Evolutionary conservation across 2,888 invertebrate species (phyloP).

Genomic region (Phengaris alcon): DNA sequence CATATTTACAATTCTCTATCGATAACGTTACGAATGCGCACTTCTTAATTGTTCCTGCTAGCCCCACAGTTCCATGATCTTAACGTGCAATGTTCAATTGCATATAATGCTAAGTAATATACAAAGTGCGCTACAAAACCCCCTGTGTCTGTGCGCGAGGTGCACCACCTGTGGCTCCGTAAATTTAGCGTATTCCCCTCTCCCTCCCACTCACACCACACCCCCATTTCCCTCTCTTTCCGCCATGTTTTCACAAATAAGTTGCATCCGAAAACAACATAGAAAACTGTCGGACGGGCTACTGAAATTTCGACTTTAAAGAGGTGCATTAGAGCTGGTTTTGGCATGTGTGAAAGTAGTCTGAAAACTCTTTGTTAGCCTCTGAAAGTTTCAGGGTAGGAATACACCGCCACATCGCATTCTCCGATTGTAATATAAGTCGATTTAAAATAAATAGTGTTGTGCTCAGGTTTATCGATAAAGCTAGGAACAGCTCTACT

Average conservation of each 20-base stretch:
- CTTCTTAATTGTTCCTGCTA: too few species aligned
- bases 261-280: slow-evolving; percentile 78
- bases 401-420: slow-evolving; percentile 63
- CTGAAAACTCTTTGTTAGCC: slow-evolving; percentile 62
- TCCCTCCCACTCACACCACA: slow-evolving; percentile 46
- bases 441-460: slow-evolving; percentile 71
- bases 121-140: slow-evolving; percentile 41
- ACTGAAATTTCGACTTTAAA: slow-evolving; percentile 46
- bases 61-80: too few species aligned
- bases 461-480: slow-evolving; percentile 37
- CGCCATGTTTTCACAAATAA: slow-evolving; percentile 77
- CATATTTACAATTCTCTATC: too few species aligned
- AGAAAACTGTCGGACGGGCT: slow-evolving; percentile 58
- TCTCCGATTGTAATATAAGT: slow-evolving; percentile 75
- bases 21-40: too few species aligned
- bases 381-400: slow-evolving; percentile 69
- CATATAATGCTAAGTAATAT: neutral
- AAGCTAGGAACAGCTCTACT: neutral
- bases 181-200: slow-evolving; percentile 73
- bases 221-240: slow-evolving; percentile 52
- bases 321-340: slow-evolving; percentile 41
- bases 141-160: slow-evolving; percentile 65
- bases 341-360: slow-evolving; percentile 40
- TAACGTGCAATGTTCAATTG: too few species aligned
- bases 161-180: slow-evolving; percentile 78